These are phyloP conservation scores for Telenomus remus DNA, from an alignment of 1,140 invertebrate species.

Conservation along the genomic window DNA sequence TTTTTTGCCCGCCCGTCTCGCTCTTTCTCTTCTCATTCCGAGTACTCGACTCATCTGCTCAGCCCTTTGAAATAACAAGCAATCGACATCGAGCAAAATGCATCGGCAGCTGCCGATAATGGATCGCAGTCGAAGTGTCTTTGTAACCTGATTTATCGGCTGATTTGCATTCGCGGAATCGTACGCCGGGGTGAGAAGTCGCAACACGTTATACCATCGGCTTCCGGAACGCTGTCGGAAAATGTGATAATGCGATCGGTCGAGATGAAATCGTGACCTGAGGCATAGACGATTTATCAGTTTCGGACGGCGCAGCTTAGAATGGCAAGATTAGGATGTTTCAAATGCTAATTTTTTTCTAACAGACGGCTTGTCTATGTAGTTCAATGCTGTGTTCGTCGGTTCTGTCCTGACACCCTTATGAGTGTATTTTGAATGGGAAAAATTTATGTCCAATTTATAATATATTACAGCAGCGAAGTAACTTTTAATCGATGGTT, in stretches of 20 bases:
- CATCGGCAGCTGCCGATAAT: constrained; percentile 66
- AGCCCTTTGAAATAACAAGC: constrained; percentile 56
- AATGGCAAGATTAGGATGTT: constrained; percentile 20
- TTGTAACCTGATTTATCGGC: constrained; percentile 64
- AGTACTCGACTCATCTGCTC: constrained; percentile 55
- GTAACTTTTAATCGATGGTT: too few relatives aligned
- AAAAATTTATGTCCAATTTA: neutral
- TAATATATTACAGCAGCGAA: too few relatives aligned
- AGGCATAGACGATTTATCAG: constrained; percentile 46
- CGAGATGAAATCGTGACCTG: constrained; percentile 29
- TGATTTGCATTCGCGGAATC: constrained; percentile 61
- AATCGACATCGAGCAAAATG: constrained; percentile 61
- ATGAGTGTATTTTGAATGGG: neutral
- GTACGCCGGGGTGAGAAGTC: constrained; percentile 50
- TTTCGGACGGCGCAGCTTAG: constrained; percentile 7
- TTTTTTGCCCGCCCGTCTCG: constrained; percentile 35
- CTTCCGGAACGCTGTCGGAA: constrained; percentile 47
- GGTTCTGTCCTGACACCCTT: constrained; percentile 15
- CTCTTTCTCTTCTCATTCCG: constrained; percentile 36
- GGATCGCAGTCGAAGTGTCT: constrained; percentile 60
- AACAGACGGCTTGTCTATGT: neutral
- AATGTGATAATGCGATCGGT: constrained; percentile 22
- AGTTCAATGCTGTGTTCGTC: constrained; percentile 8
- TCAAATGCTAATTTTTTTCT: constrained; percentile 50
- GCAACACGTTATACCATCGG: constrained; percentile 42